These are phyloP conservation scores for Rhinolophus sinicus DNA, from an alignment of 2,113 vertebrate genomes.

Conservation along the genomic window DNA sequence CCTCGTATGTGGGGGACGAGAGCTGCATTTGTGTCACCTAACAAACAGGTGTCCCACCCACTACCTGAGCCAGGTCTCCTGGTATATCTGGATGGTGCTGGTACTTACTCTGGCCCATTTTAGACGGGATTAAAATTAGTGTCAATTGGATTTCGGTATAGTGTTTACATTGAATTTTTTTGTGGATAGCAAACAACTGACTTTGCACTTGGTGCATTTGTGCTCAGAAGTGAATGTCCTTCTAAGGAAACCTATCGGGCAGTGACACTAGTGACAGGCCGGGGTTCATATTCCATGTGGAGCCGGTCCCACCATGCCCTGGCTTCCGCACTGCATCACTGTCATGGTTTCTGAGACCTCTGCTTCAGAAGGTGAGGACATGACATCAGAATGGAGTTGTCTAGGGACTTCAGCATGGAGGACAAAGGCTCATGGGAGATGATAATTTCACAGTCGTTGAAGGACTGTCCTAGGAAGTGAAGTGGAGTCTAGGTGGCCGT, in stretches of 20 bases:
- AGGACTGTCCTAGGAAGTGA: neutral
- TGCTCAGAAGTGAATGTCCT: neutral
- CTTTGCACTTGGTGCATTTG: neutral
- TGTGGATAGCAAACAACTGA: neutral
- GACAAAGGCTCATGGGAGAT: neutral
- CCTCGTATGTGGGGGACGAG: neutral
- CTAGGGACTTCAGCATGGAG: neutral
- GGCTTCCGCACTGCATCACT: neutral
- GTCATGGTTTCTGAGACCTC: neutral
- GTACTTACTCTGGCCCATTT: neutral
- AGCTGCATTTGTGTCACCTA: no score
- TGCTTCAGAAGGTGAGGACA: neutral
- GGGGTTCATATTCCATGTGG: neutral
- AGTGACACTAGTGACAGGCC: neutral
- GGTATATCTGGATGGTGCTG: fast-evolving
- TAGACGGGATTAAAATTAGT: neutral
- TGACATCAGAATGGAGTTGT: neutral
- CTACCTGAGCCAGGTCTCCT: neutral
- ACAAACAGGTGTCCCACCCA: neutral
- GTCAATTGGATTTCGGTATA: neutral
- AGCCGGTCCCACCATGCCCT: neutral
- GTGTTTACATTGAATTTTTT: neutral
- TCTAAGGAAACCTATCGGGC: neutral
- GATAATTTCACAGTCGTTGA: neutral
- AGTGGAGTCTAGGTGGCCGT: neutral